Conservation (phyloP, 2,888 invertebrate species). For the Abrostola tripartita region DNA sequence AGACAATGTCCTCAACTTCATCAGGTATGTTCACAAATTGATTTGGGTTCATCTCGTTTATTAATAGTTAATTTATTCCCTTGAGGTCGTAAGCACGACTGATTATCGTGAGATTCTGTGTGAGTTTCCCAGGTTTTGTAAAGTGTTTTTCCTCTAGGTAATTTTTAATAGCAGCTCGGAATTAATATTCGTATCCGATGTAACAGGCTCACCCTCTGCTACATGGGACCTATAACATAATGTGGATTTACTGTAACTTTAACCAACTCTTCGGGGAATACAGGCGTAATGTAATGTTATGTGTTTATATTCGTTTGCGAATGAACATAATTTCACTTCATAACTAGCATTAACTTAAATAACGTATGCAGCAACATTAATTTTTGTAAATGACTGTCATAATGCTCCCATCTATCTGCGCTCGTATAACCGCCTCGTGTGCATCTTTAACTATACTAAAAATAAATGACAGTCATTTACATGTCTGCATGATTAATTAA, state of each 20-base stretch:
- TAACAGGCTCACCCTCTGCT: too few species aligned
- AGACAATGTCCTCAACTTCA: slow-evolving; percentile 91
- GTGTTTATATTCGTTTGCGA: too few species aligned
- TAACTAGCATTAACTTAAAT: slow-evolving; percentile 3
- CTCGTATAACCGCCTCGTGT: background rate
- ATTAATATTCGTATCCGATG: too few species aligned
- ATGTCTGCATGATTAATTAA: slow-evolving; percentile 23
- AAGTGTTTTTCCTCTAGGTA: too few species aligned
- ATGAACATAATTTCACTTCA: background rate
- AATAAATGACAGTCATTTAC: slow-evolving; percentile 43
- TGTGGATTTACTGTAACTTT: too few species aligned
- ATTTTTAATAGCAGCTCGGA: too few species aligned
- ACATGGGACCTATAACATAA: too few species aligned
- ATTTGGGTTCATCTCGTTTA: background rate
- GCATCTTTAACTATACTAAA: slow-evolving; percentile 26
- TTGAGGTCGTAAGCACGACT: too few species aligned
- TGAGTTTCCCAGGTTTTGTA: too few species aligned
- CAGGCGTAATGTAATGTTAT: too few species aligned
- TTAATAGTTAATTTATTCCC: background rate
- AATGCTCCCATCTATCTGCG: slow-evolving; percentile 17
- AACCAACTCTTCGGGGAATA: too few species aligned
- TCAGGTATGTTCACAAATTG: slow-evolving; percentile 79
- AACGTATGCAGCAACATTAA: slow-evolving; percentile 15
- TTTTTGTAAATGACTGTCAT: slow-evolving; percentile 16
- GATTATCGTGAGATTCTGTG: too few species aligned